Percentiles rank a stretch among this genome's conserved stretches.
phyloP scores from a whole-genome alignment of 2,797 vertebrate genomes.

The Borostomias antarcticus region DNA sequence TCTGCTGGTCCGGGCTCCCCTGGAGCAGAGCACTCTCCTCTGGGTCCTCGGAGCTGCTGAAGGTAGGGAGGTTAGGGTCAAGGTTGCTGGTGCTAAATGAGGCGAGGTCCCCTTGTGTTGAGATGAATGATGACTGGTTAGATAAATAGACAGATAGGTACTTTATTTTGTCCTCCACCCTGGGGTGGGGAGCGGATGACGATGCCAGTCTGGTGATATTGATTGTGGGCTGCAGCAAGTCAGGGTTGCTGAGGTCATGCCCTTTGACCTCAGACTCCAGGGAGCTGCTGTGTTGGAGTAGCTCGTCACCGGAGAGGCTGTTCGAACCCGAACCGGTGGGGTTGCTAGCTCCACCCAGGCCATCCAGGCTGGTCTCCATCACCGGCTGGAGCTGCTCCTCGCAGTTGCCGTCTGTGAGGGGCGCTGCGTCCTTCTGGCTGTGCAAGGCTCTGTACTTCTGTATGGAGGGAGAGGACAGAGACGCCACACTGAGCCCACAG shows the following conservation, averaged over 20 bases:
- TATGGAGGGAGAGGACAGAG: slow-evolving; percentile 1
- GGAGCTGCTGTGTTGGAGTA: too few relatives aligned
- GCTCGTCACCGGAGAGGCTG: slow-evolving; percentile 5
- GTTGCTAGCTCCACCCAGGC: slow-evolving; percentile 16
- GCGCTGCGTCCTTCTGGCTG: slow-evolving; percentile 42
- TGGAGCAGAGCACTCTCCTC: slow-evolving; percentile 20
- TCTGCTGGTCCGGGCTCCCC: slow-evolving; percentile 23
- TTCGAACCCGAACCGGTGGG: neutral
- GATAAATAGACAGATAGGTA: too few relatives aligned
- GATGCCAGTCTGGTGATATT: slow-evolving; percentile 25
- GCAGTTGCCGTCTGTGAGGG: neutral
- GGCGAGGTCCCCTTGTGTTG: neutral
- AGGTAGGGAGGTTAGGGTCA: neutral
- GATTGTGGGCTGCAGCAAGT: slow-evolving; percentile 21
- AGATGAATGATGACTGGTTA: neutral
- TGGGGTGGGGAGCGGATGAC: neutral
- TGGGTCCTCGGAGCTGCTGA: neutral
- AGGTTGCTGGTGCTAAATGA: neutral
- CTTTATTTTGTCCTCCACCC: too few relatives aligned
- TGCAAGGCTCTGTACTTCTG: slow-evolving; percentile 67
- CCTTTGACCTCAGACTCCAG: slow-evolving; percentile 1
- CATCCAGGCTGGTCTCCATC: slow-evolving; percentile 17
- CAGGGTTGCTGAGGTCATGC: slow-evolving; percentile 5
- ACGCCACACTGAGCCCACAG: neutral
- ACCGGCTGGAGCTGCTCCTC: too few relatives aligned